Percentiles rank a stretch among this genome's conserved stretches.
These are phyloP conservation scores for Standfussiana lucernea DNA, from an alignment of 2,888 invertebrate genomes.

Conservation along the genomic window DNA sequence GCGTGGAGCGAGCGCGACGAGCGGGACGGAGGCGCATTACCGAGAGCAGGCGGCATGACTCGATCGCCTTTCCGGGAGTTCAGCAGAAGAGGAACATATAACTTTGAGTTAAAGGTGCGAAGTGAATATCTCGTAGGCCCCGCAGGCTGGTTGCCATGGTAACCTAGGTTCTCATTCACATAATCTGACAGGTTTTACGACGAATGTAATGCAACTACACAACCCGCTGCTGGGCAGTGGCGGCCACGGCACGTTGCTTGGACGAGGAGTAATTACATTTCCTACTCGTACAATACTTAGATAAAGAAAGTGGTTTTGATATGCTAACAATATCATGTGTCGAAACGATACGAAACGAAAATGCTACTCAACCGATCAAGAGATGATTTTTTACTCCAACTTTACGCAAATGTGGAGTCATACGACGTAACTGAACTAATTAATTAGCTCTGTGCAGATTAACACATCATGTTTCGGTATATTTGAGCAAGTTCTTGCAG, in stretches of 20 bases:
- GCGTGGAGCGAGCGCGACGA: conserved; percentile 5
- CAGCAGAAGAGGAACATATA: neutral
- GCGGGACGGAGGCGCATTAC: conserved; percentile 31
- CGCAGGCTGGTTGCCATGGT: conserved; percentile 38
- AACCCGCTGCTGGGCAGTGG: neutral
- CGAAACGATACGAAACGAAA: neutral
- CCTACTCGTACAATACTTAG: neutral
- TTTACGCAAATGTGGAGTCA: neutral
- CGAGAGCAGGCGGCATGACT: conserved; percentile 52
- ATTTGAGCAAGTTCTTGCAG: neutral
- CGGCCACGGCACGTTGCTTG: neutral
- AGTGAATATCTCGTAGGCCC: conserved; percentile 54
- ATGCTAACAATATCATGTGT: neutral
- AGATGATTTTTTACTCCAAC: neutral
- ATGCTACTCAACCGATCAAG: neutral
- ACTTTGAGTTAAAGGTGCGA: conserved; percentile 16
- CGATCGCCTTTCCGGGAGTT: conserved; percentile 9
- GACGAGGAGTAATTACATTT: neutral
- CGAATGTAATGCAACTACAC: neutral
- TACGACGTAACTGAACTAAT: neutral
- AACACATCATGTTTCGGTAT: neutral
- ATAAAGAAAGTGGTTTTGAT: neutral
- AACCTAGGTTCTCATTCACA: conserved; percentile 24
- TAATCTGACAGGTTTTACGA: neutral
- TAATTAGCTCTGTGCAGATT: neutral